Base-by-base conservation (phyloP, 2,113 vertebrate genomes). In the Ivindomyrus marchei region DNA sequence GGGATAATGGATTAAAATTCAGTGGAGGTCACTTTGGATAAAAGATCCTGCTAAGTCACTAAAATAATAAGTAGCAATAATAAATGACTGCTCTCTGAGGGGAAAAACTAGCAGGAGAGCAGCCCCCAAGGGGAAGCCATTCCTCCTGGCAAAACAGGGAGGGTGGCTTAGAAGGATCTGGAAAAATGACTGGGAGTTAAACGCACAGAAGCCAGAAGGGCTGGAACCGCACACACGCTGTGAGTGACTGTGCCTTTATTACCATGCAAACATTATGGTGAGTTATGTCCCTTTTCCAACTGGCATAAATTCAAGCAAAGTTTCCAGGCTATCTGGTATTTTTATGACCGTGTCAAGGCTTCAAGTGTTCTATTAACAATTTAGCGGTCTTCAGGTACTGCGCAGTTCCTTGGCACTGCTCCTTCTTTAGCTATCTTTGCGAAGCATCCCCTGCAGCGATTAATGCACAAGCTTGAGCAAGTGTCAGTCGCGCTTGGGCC, bases 11-110 rank as follows among this genome's bases (percentile, higher is more conserved):
- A 80, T 80, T 80, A 80, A 80, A 80, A 80, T 80, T 80, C 83
- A 45, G 42, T 47, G 45, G 21, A 85, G 83, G 83, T 85, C 85
- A 87, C 49, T 52, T 87, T 85, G 45, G 83, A 85, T 85, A 87
- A 53, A 53, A 52, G 49, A 36, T 53, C 7, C 85, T 19, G 17
- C 27, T 17, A 31, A 87, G 49, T 53, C 27, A 53, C 47, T 53
- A 87, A 36, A 87, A 87, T 87, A 31, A 87, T 52, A 87, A 50
- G n/a, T 24, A 85, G 39, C 19, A 85, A 46, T 46, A 85, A 85
- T 85, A 85, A 85, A 85, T 85, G 39, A 85, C 19, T 24, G 39
- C 8, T 47, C 46, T 52, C 46, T 1, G 10, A 87, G 85, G 49
- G 21, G 15, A n/a, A 53, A 70, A 31, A 52, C 31, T 36, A 21